phyloP scores from a whole-genome alignment of 2,888 invertebrate species.

The Abrostola tripartita region DNA sequence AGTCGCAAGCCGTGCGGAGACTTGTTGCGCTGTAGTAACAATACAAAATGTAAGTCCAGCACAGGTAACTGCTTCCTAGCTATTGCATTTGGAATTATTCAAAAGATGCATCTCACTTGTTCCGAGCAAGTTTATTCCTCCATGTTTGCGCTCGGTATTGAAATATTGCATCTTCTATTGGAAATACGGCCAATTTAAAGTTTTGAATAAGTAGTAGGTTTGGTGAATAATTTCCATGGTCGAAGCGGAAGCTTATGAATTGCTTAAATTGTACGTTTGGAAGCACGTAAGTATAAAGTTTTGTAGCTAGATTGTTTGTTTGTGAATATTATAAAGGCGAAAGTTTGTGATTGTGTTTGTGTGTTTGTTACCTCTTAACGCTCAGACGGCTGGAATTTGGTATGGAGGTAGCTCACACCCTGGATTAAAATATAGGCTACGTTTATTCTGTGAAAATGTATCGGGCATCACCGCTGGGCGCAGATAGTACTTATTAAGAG shows the following conservation, averaged over 20 bases:
- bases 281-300: conserved; percentile 10
- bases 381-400: too few relatives aligned
- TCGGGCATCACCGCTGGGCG: too few relatives aligned
- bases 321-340: too few relatives aligned
- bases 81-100: conserved; percentile 42
- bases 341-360: too few relatives aligned
- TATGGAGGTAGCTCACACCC: too few relatives aligned
- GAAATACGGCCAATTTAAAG: conserved; percentile 48
- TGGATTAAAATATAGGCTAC: too few relatives aligned
- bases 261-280: conserved; percentile 31
- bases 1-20: conserved; percentile 23
- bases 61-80: conserved; percentile 31
- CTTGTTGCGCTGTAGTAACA: conserved; percentile 49
- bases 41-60: conserved; percentile 31
- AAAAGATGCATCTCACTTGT: conserved; percentile 41
- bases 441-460: too few relatives aligned
- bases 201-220: conserved; percentile 49
- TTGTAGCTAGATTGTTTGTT: not conserved
- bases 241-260: conserved; percentile 25
- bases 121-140: conserved; percentile 34
- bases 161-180: conserved; percentile 50
- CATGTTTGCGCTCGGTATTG: conserved; percentile 33
- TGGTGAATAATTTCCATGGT: conserved; percentile 38
- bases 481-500: too few relatives aligned
- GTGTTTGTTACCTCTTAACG: too few relatives aligned